Conservation (phyloP, 1,140 invertebrate species). For the Cydia splendana region DNA sequence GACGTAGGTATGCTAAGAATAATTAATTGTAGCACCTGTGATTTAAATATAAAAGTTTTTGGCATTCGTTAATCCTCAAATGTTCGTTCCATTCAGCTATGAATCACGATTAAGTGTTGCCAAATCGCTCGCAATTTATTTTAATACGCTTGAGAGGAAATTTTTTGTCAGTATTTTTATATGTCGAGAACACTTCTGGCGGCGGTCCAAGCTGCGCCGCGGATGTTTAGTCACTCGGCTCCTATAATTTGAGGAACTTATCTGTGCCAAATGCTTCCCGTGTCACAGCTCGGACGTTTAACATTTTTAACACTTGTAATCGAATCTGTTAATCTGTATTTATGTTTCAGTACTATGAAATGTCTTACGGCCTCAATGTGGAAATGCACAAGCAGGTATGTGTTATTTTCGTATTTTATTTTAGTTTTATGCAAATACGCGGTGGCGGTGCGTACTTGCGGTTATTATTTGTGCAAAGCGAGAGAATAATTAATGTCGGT, state of each 20-base stretch:
- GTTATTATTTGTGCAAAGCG: not conserved
- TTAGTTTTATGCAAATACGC: not conserved
- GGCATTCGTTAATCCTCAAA: slow-evolving; percentile 69
- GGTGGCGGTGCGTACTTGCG: not conserved
- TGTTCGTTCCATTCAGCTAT: slow-evolving; percentile 70
- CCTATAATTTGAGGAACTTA: slow-evolving; percentile 75
- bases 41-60: slow-evolving; percentile 54
- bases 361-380: slow-evolving; percentile 99
- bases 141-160: slow-evolving; percentile 78
- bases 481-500: not conserved
- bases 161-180: slow-evolving; percentile 77
- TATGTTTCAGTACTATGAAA: slow-evolving; percentile 98
- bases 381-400: slow-evolving; percentile 99
- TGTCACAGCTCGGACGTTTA: slow-evolving; percentile 52
- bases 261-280: slow-evolving; percentile 68
- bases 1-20: not conserved
- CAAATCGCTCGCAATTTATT: slow-evolving; percentile 79
- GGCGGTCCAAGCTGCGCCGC: slow-evolving; percentile 61
- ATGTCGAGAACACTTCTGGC: slow-evolving; percentile 78
- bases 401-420: slow-evolving; percentile 42
- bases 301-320: slow-evolving; percentile 63
- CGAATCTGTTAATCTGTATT: slow-evolving; percentile 62
- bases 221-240: slow-evolving; percentile 78
- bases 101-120: slow-evolving; percentile 79
- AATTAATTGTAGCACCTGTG: slow-evolving; percentile 2